Evolutionary conservation across 2,797 vertebrate genomes (phyloP).

Genomic region (Podargus strigoides): DNA sequence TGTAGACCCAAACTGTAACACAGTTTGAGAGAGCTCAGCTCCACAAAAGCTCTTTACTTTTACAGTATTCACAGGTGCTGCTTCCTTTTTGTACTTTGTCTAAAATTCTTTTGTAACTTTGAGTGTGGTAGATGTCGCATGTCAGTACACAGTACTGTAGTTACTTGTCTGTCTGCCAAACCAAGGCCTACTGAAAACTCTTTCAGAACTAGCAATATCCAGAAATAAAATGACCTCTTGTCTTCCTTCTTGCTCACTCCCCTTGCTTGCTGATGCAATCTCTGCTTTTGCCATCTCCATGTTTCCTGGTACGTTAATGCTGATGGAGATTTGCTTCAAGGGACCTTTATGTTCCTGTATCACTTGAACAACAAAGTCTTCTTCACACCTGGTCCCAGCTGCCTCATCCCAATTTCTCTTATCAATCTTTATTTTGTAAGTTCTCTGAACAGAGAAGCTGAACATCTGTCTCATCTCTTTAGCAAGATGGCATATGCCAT

Average conservation of each 20-base stretch:
- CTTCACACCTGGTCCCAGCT: background rate
- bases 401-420: background rate
- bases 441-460: background rate
- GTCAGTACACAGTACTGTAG: background rate
- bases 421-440: background rate
- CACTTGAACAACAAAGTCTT: background rate
- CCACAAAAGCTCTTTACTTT: background rate
- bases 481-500: background rate
- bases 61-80: background rate
- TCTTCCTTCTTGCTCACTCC: accelerated
- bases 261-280: background rate
- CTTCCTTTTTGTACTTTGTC: background rate
- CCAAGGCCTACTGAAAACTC: background rate
- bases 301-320: background rate
- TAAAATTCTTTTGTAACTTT: background rate
- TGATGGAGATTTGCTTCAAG: background rate
- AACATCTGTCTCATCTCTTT: background rate
- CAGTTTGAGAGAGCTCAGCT: background rate
- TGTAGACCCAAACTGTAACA: background rate
- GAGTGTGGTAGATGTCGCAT: background rate
- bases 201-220: background rate
- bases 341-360: background rate
- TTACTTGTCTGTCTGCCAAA: background rate
- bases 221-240: background rate
- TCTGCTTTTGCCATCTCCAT: background rate